phyloP scores from a whole-genome alignment of 2,888 invertebrate genomes.

The Athrips mouffetella region DNA sequence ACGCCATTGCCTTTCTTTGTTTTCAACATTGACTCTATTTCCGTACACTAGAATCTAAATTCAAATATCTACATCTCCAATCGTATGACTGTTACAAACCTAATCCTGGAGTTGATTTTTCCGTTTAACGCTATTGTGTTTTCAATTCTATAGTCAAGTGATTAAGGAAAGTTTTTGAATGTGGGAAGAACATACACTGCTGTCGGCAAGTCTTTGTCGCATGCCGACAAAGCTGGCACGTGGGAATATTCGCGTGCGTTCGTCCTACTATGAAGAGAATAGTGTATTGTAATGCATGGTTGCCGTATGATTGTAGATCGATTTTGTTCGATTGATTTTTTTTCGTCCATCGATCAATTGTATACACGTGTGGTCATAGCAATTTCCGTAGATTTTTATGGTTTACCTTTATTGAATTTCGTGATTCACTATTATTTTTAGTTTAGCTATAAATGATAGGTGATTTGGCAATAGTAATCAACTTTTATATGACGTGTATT shows the following conservation, averaged over 20 bases:
- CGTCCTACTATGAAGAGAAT: conserved; percentile 52
- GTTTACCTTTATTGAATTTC: background rate
- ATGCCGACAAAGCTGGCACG: conserved; percentile 71
- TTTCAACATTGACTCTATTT: conserved; percentile 27
- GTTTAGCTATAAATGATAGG: too few species aligned
- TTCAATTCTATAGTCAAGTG: background rate
- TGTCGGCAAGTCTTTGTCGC: conserved; percentile 72
- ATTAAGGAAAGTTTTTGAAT: background rate
- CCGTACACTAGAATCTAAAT: conserved; percentile 16
- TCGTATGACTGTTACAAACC: conserved; percentile 30
- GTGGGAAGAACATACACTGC: conserved; percentile 38
- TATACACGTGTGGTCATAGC: conserved; percentile 10
- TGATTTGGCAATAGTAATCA: too few species aligned
- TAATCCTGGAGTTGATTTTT: conserved; percentile 44
- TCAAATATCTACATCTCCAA: conserved; percentile 2
- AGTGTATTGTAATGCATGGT: conserved; percentile 57
- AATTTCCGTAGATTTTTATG: conserved; percentile 5
- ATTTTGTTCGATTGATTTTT: conserved; percentile 38
- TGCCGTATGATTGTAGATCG: conserved; percentile 54
- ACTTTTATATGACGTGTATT: too few species aligned
- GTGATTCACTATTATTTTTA: too few species aligned
- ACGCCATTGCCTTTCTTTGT: conserved; percentile 25
- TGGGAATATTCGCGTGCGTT: conserved; percentile 72
- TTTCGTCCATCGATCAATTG: conserved; percentile 6
- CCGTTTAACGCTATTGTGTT: conserved; percentile 14